Evolutionary conservation across 2,888 invertebrate genomes (phyloP), one percentile per base, ranked within the genome.

Genomic region (Ichneumoninae sp.): DNA sequence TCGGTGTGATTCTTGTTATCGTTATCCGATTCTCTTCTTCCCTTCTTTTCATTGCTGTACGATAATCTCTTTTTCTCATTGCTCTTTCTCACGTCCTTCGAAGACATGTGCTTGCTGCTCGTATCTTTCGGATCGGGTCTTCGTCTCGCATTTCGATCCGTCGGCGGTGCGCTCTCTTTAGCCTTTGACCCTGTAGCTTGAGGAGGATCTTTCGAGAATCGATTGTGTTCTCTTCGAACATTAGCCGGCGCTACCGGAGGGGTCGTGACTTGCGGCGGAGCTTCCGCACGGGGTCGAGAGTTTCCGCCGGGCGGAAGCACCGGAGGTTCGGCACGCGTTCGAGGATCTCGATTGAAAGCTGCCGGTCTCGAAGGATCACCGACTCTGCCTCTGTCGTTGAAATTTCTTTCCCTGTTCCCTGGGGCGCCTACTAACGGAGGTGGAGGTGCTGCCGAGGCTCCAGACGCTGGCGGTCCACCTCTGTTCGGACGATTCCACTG

Each of bases 111-210:
- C 65, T 84, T 87, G 69, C 16, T 57, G 57, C 57, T 0, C 0
- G 62, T 36, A 26, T 80, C 86, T 72, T 86, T 89, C 3, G 80
- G 6, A 36, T 90, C 89, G 5, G 33, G 44, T 60, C 87, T 86
- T 80, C 90, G 89, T 47, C 91, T 86, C 0, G 90, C 88, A 74
- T 91, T 90, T 8, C 90, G 88, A 4, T 90, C 90, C 10, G 75
- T 88, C 4, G 84, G 66, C 10, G 62, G 3, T 5, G 60, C 8
- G 1, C 54, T 44, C 0, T 85, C 88, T 78, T 83, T 85, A 0
- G 86, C 36, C 36, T 87, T 87, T 3, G 60, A 13, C 3, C 44
- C 8, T 0, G 72, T 1, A 8, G 66, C 0, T 0, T 80, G 70
- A 0, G 81, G 82, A 7, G 86, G 83, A 6, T 91, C 91, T 75